Conservation (phyloP, 2,888 invertebrate genomes). For the Cerceris ruficornis region DNA sequence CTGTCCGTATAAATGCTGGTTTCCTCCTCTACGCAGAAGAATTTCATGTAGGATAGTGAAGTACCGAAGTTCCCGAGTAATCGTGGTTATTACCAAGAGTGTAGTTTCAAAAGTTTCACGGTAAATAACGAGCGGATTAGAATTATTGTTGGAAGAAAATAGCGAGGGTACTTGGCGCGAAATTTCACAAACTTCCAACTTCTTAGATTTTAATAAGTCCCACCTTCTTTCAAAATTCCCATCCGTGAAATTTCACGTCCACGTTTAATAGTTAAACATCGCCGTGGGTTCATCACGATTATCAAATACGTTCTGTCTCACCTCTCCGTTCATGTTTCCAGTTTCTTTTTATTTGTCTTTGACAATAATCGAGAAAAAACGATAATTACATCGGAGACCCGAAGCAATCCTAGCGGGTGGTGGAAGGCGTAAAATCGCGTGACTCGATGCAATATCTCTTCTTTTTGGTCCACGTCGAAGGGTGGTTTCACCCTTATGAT, state of each 20-base stretch:
- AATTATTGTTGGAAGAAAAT: constrained; percentile 52
- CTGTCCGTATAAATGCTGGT: constrained; percentile 9
- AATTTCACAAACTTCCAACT: constrained; percentile 28
- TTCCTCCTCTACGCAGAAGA: constrained; percentile 26
- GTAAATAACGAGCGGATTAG: constrained; percentile 63
- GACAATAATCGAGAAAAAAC: constrained; percentile 6
- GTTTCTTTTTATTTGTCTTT: not conserved
- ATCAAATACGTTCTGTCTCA: not conserved
- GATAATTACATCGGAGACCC: constrained; percentile 5
- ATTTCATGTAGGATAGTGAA: constrained; percentile 25
- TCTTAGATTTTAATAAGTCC: constrained; percentile 31
- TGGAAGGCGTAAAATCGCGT: constrained; percentile 20
- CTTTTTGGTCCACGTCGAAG: constrained; percentile 33
- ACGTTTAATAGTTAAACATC: not conserved
- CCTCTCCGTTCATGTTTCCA: not conserved
- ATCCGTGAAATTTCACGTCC: not conserved
- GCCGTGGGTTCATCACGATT: not conserved
- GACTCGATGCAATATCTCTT: constrained; percentile 33
- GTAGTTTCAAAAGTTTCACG: constrained; percentile 51
- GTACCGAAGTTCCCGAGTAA: constrained; percentile 48
- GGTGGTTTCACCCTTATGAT: constrained; percentile 45
- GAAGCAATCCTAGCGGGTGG: not conserved
- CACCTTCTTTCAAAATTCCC: not conserved
- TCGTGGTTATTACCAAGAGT: constrained; percentile 55
- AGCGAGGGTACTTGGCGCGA: constrained; percentile 15